Percentiles rank a stretch among this genome's conserved stretches.
These are phyloP conservation scores for Cydia amplana DNA, from an alignment of 1,140 invertebrate genomes.

Conservation along the genomic window DNA sequence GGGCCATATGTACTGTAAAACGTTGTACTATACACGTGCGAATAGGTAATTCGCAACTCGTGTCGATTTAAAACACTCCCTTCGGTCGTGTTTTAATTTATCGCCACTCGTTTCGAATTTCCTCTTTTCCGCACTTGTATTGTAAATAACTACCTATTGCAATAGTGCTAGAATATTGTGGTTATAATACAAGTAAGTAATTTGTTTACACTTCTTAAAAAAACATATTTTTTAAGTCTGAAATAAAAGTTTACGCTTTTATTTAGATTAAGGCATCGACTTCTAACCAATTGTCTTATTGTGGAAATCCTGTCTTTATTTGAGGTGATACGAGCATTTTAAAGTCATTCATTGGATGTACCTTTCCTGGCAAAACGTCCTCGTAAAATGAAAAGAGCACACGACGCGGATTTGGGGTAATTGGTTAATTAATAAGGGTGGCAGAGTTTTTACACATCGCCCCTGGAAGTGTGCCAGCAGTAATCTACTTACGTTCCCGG, in stretches of 20 bases:
- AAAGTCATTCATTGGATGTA: background rate
- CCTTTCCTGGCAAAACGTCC: slow-evolving; percentile 3
- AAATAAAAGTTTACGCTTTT: background rate
- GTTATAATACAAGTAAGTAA: no score
- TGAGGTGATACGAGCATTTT: background rate
- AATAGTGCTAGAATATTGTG: no score
- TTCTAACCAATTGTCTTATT: background rate
- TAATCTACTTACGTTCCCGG: slow-evolving; percentile 22
- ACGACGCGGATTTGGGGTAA: slow-evolving; percentile 63
- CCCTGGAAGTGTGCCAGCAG: slow-evolving; percentile 57
- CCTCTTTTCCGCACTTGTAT: no score
- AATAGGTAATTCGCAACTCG: no score
- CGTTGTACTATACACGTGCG: no score
- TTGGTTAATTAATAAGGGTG: slow-evolving; percentile 73
- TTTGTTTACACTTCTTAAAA: no score
- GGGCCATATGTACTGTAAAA: no score
- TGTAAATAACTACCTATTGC: no score
- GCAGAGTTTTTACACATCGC: slow-evolving; percentile 55
- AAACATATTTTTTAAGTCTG: no score
- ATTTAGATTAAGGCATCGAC: background rate
- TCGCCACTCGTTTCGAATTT: no score
- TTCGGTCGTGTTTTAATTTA: no score
- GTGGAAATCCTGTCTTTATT: background rate
- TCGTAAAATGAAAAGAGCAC: slow-evolving; percentile 53
- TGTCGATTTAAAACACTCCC: no score